These are phyloP conservation scores for Orussus abietinus DNA, from an alignment of 1,140 invertebrate genomes.

Conservation along the genomic window DNA sequence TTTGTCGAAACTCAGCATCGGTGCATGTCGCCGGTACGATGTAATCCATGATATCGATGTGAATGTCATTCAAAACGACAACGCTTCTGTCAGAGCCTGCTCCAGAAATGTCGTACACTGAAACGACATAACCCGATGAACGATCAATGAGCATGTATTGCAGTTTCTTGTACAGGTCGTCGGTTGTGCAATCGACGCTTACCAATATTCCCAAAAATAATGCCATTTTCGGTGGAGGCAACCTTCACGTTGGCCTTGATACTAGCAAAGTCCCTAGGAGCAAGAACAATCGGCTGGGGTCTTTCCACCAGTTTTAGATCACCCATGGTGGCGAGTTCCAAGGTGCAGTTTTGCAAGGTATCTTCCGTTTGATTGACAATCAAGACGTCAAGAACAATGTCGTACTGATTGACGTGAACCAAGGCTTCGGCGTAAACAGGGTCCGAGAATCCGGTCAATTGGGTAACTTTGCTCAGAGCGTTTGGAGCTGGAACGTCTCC, in stretches of 20 bases:
- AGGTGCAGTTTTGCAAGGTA: conserved; percentile 95
- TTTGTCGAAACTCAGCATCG: conserved; percentile 93
- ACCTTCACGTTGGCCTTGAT: conserved; percentile 96
- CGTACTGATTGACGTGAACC: conserved; percentile 99
- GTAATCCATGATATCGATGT: conserved; percentile 99
- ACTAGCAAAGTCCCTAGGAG: conserved; percentile 95
- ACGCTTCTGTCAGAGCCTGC: conserved; percentile 93
- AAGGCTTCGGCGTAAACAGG: conserved; percentile 99
- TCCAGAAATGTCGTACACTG: conserved; percentile 92
- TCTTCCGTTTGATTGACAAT: conserved; percentile 98
- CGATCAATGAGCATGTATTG: background rate
- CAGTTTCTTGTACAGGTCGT: background rate
- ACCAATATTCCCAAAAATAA: conserved; percentile 99
- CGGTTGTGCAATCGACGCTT: conserved; percentile 20
- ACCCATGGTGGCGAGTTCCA: conserved; percentile 96
- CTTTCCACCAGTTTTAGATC: conserved; percentile 98
- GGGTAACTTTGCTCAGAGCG: conserved; percentile 87
- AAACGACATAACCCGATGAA: conserved; percentile 19
- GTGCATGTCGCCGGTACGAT: conserved; percentile 95
- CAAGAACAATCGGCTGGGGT: conserved; percentile 90
- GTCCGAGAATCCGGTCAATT: conserved; percentile 98
- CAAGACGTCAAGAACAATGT: conserved; percentile 94
- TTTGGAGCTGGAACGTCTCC: conserved; percentile 57
- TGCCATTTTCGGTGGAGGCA: conserved; percentile 97
- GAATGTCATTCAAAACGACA: conserved; percentile 97